Evolutionary conservation across 2,888 invertebrate genomes (phyloP), one percentile per base, ranked within the genome.

Genomic region (Onchidella celtica): DNA sequence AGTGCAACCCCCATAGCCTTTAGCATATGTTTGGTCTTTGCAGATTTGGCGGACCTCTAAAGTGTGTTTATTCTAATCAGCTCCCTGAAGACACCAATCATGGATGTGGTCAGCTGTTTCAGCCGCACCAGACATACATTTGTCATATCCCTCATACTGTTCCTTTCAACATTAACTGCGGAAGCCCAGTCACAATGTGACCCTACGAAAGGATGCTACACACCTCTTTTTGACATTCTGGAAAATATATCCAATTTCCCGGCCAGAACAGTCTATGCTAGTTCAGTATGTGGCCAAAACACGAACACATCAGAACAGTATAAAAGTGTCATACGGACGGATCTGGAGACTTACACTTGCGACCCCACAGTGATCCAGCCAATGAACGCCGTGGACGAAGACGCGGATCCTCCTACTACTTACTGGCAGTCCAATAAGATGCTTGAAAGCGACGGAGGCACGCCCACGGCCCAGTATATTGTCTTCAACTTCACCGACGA

Each of bases 361-460:
- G 11, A 63, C 29, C 36, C 79, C 0, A 24, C n/a, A 1, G 3
- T 63, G 0, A 34, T 72, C 11, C 59, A 32, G 6, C 65, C 79
- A 14, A 61, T 27, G 29, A 79, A 79, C 4, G 36, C 72, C 4
- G 63, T 65, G 3, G 69, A 69, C 24, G 59, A 38, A 2, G 55
- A 73, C 24, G 29, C 21, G 4, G 21, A 0, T 38, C n/a, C 14
- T 6, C 36, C 17, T 1, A 1, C 63, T 0, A 79, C 70, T 1
- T 79, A 72, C 36, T 79, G 79, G 79, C 79, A 79, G 57, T 72
- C 79, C 4, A 47, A 55, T 36, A 38, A 59, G n/a, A 78, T 78
- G 78, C n/a, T 70, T 2, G 59, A 36, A 0, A 6, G 34, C n/a
- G 36, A 57, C 4, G 78, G 78, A 29, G 69, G 32, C 36, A 40